Base-by-base conservation (phyloP, 2,888 invertebrate species). In the Bhutanitis thaidina region DNA sequence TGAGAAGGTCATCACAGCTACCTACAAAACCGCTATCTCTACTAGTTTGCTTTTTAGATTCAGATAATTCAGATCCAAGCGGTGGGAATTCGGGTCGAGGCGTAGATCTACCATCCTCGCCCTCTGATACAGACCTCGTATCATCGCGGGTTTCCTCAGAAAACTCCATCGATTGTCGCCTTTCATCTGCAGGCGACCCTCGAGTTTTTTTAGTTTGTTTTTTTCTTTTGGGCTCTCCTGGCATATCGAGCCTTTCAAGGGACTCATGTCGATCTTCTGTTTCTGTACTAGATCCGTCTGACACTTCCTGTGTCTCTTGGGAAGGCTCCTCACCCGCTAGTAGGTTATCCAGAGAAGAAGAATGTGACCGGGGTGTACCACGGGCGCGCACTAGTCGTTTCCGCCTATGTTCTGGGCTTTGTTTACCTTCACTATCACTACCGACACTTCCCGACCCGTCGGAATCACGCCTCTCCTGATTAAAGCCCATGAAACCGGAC, bases 21-120 rank as follows among this genome's bases (percentile, higher is more conserved):
- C 96, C 96, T 41, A 96, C 94, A 65, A 97, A 97, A 1, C 96
- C 96, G 64, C 96, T 96, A 75, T 97, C 96, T 54, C 96, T 91
- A 69, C 95, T 96, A 55, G 95, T 95, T 73, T 95, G 94, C 73
- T 95, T 95, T 64, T 93, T 93, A 51, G 93, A 92, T 72, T 91
- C 91, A 25, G 91, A 91, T 41, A 91, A 79, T 70, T 91, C 91
- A 58, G 91, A 90, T 60, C 91, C 90, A 52, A 90, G 79, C 40
- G 90, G 87, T 64, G 90, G 80, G 72, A 90, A 91, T 71, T 94
- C 94, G 0, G 93, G 93, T 62, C 93, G 92, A 1, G 94, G 94
- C 5, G 94, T 93, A 65, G 91, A 91, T 54, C 92, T 90, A 15
- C 93, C 92, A 45, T 93, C 93, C 55, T 93, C 93, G 38, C 93